phyloP scores from a whole-genome alignment of 2,113 vertebrate genomes.

The Aythya baeri region DNA sequence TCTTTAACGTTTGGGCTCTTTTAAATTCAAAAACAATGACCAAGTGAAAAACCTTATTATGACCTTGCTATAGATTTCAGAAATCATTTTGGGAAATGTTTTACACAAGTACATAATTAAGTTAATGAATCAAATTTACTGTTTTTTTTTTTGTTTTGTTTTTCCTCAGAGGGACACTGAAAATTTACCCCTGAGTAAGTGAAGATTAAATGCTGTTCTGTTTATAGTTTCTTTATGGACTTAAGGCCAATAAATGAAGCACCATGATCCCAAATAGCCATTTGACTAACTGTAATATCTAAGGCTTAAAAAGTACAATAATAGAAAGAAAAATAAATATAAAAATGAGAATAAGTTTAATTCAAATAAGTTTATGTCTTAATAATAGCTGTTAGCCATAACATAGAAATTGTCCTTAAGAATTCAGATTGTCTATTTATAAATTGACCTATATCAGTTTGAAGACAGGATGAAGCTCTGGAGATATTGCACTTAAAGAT shows the following conservation, averaged over 20 bases:
- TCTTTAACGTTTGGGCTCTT: neutral
- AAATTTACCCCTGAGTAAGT: constrained; percentile 26
- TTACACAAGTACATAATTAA: constrained; percentile 45
- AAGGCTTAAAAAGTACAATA: neutral
- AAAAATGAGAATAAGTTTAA: neutral
- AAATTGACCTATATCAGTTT: neutral
- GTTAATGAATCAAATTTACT: constrained; percentile 55
- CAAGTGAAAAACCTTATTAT: constrained; percentile 8
- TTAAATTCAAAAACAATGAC: neutral
- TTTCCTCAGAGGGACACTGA: neutral
- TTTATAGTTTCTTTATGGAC: constrained; percentile 27
- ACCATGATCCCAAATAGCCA: constrained; percentile 7
- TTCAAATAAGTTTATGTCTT: neutral
- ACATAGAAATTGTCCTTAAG: neutral
- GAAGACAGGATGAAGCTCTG: neutral
- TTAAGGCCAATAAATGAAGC: neutral
- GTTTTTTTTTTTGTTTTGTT: neutral
- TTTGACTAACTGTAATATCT: constrained; percentile 23
- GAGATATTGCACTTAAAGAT: neutral
- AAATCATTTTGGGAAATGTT: constrained; percentile 13
- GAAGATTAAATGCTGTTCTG: constrained; percentile 10
- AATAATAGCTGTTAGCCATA: neutral
- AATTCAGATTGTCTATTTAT: neutral
- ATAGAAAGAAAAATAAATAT: neutral
- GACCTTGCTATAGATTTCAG: constrained; percentile 39